These are phyloP conservation scores for Hipposideros larvatus DNA, from an alignment of 2,797 vertebrate species.

Conservation along the genomic window DNA sequence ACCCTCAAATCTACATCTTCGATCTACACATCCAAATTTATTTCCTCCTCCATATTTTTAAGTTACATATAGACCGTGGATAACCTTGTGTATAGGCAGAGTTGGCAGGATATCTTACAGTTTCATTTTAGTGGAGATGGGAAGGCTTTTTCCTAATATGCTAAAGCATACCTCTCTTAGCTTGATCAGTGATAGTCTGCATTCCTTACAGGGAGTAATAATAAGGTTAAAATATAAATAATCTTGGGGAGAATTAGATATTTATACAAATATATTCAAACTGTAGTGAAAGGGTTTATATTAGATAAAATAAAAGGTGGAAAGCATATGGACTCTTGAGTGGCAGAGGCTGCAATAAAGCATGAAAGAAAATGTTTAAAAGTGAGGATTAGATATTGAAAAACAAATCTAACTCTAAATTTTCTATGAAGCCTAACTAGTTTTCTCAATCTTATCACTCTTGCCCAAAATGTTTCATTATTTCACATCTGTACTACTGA, in stretches of 20 bases:
- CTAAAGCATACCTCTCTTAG: background rate
- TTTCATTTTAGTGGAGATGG: background rate
- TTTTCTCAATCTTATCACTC: background rate
- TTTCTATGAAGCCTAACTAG: background rate
- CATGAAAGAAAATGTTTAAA: background rate
- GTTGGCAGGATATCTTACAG: background rate
- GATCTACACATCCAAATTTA: background rate
- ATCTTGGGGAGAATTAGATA: background rate
- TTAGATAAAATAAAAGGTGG: background rate
- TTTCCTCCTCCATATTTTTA: background rate
- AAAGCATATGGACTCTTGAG: background rate
- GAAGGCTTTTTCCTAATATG: background rate
- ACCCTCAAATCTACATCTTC: background rate
- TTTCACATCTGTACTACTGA: background rate
- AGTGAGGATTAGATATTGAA: background rate
- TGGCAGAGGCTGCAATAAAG: background rate
- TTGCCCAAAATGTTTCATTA: background rate
- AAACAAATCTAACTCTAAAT: background rate
- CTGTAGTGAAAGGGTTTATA: background rate
- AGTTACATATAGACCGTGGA: background rate
- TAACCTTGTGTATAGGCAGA: background rate
- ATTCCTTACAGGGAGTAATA: background rate
- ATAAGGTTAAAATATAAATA: slow-evolving; percentile 46
- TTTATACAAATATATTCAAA: background rate
- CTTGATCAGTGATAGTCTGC: slow-evolving; percentile 12